Percentiles rank a stretch among this genome's conserved stretches.
Conservation (phyloP, 2,797 vertebrate species). For the Chrysocyon brachyurus region DNA sequence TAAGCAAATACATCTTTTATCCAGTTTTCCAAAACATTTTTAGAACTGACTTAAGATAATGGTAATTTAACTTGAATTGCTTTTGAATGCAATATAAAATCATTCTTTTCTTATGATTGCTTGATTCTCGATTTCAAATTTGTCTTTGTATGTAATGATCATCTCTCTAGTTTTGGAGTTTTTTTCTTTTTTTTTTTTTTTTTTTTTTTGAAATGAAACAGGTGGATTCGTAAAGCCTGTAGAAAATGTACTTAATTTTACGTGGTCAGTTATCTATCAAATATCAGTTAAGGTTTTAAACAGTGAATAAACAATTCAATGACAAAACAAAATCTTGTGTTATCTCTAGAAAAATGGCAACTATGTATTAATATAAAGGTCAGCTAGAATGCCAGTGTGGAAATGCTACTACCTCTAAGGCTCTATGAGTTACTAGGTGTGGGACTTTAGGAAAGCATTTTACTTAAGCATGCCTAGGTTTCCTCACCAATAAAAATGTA, state of each 20-base stretch:
- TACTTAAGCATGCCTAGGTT: background rate
- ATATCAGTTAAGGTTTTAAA: slow-evolving; percentile 8
- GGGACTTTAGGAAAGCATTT: background rate
- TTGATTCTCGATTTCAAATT: slow-evolving; percentile 21
- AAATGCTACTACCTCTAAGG: background rate
- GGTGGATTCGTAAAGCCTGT: background rate
- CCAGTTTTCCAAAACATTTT: background rate
- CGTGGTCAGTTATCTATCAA: background rate
- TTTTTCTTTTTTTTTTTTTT: background rate
- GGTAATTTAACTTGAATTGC: slow-evolving; percentile 42
- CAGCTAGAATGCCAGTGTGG: background rate
- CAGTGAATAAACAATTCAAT: background rate
- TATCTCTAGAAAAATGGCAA: background rate
- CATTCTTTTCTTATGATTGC: background rate
- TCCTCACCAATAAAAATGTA: background rate
- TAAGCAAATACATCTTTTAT: background rate
- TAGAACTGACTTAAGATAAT: slow-evolving; percentile 4
- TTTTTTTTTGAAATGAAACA: background rate
- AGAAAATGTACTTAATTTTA: slow-evolving; percentile 40
- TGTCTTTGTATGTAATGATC: slow-evolving; percentile 37
- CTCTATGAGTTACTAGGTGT: background rate
- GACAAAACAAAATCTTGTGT: background rate
- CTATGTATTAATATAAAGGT: background rate
- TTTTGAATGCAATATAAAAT: slow-evolving; percentile 6
- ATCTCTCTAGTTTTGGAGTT: background rate